These are phyloP conservation scores for Barypeithes pellucidus DNA, from an alignment of 2,888 invertebrate species.

Conservation along the genomic window DNA sequence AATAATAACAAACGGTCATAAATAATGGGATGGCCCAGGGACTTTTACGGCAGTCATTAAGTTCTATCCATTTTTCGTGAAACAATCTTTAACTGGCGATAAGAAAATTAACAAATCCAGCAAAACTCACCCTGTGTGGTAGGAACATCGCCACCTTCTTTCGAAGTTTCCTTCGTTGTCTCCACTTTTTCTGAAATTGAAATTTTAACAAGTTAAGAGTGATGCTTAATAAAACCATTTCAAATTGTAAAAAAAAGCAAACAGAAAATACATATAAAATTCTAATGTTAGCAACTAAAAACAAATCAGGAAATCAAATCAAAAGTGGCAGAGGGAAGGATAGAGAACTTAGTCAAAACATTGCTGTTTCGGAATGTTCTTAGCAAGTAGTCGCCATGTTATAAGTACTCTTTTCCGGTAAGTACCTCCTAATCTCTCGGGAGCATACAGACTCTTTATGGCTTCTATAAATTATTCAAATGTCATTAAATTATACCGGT, in stretches of 20 bases:
- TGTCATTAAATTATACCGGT: no score
- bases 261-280: slow-evolving; percentile 32
- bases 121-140: slow-evolving; percentile 61
- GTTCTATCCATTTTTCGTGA: no score
- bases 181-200: slow-evolving; percentile 49
- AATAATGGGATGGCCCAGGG: no score
- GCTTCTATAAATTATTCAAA: no score
- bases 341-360: slow-evolving; percentile 27
- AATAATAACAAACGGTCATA: no score
- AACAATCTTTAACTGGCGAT: no score
- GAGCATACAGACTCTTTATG: no score
- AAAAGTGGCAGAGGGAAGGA: slow-evolving; percentile 42
- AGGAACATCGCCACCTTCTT: slow-evolving; percentile 65
- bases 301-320: slow-evolving; percentile 44
- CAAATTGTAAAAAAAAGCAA: background rate
- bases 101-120: background rate
- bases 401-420: no score
- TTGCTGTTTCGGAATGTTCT: slow-evolving; percentile 31
- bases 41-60: no score
- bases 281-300: slow-evolving; percentile 53
- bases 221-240: background rate
- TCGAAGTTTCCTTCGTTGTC: slow-evolving; percentile 57
- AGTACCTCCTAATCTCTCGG: no score
- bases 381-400: slow-evolving; percentile 5
- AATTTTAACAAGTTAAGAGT: slow-evolving; percentile 9